Evolutionary conservation across 2,888 invertebrate species (phyloP).

Genomic region (Platycnemis pennipes): DNA sequence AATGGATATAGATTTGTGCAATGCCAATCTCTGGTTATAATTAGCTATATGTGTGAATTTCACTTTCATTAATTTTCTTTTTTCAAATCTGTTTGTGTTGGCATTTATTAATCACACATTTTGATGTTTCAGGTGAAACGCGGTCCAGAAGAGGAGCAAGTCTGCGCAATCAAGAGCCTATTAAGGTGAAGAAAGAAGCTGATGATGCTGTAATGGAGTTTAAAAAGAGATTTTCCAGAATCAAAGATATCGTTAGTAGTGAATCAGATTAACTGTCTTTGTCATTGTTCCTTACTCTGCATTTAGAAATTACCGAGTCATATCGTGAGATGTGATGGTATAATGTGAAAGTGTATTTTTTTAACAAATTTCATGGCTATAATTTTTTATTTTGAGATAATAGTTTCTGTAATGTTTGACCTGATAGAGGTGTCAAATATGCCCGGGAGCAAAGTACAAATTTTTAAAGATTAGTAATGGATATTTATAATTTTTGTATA

Average conservation of each 20-base stretch:
- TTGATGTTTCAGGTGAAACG: constrained; percentile 14
- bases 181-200: background rate
- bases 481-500: background rate
- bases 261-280: constrained; percentile 28
- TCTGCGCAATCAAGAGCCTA: background rate
- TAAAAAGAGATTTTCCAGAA: constrained; percentile 47
- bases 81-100: no score
- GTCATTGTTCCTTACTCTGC: background rate
- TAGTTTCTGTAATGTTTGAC: background rate
- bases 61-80: no score
- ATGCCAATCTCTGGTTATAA: no score
- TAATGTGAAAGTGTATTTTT: background rate
- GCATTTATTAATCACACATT: background rate
- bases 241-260: constrained; percentile 62
- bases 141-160: constrained; percentile 31
- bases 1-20: no score
- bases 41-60: no score
- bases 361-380: background rate
- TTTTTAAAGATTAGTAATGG: background rate
- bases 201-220: background rate
- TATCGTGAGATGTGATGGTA: background rate
- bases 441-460: background rate
- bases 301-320: background rate
- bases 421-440: background rate
- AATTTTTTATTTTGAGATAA: background rate